Evolutionary conservation across 2,113 vertebrate genomes (phyloP), one percentile per base, ranked within the genome.

Genomic region (Mirza zaza): DNA sequence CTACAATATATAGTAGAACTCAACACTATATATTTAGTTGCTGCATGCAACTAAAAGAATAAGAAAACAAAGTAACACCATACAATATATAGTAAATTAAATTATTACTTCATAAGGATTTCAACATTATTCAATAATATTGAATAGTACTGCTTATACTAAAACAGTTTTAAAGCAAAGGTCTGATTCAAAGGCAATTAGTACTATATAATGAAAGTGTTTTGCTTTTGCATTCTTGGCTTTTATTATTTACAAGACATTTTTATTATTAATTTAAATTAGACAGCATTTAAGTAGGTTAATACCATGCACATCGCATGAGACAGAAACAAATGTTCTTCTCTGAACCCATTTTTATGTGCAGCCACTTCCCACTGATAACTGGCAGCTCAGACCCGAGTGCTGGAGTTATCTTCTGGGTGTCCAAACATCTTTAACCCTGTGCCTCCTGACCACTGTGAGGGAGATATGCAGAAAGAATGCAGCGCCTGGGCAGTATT

Each of bases 161-260:
- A 95, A 96, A 9, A 8, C 83, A 90, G 67, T 86, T 95, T 98
- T 97, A 95, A 89, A 97, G 50, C 90, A 79, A 97, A 97, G 82
- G 80, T 88, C 39, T 97, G 95, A 97, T 97, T 97, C 90, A 97
- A 97, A 98, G 71, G 71, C 90, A 98, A 97, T 98, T 97, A 97
- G 87, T 92, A 90, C 93, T 71, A 92, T 94, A 96, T 97, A 96
- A 97, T 94, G 77, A 95, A 98, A 98, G 86, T 93, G 97, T 97
- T 97, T 98, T 98, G 90, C 96, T 98, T 98, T 97, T 52, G 93
- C 87, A n/a, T n/a, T n/a, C n/a, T n/a, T n/a, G 87, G 97, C 55
- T 97, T 98, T 71, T 96, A 97, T 97, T 98, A 97, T 98, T 98
- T 97, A 98, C 20, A 95, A 96, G 52, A 68, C 95, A 89, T 96